Base-by-base conservation (phyloP, 2,797 vertebrate genomes). In the Manis crassicaudata region DNA sequence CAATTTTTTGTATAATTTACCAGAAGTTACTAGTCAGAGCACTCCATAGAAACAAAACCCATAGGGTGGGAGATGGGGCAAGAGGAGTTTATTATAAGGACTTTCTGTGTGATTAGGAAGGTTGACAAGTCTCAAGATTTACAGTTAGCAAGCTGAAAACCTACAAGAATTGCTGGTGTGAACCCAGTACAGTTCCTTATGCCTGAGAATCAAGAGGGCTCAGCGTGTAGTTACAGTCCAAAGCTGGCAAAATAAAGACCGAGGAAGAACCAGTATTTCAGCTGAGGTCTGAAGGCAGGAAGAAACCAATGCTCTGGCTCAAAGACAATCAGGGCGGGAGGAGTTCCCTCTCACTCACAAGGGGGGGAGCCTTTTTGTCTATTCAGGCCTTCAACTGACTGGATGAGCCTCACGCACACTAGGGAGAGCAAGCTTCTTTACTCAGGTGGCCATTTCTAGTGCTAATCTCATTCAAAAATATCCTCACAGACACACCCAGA, bases 51-150 rank as follows among this genome's bases (percentile, higher is more conserved):
- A 58, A 56, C 2, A 63, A 35, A 73, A n/a, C 3, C 37, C 43
- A 37, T 7, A 40, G 23, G 16, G 43, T 20, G 23, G 6, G 1
- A 17, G 8, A n/a, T 9, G 9, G 25, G 8, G 3, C n/a, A 2
- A 83, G 46, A 52, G 27, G 72, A 20, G 13, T 27, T 72, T 46
- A 27, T 46, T 54, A 9, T 7, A 29, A 25, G 29, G 62, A 50
- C 10, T 35, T 21, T 16, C 16, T 92, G 6, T 8, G 32, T 32
- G 40, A 11, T 67, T 50, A 20, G 32, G 20, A n/a, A 85, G 20
- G 8, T 40, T 43, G 8, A 17, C 6, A 37, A 25, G 20, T 56
- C 82, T 23, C 16, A 20, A 54, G 17, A 25, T 40, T 14, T 70
- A 13, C 35, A 85, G 3, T 50, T 0, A 3, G 10, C 9, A n/a